phyloP scores from a whole-genome alignment of 2,113 vertebrate species.

The Crocuta crocuta region DNA sequence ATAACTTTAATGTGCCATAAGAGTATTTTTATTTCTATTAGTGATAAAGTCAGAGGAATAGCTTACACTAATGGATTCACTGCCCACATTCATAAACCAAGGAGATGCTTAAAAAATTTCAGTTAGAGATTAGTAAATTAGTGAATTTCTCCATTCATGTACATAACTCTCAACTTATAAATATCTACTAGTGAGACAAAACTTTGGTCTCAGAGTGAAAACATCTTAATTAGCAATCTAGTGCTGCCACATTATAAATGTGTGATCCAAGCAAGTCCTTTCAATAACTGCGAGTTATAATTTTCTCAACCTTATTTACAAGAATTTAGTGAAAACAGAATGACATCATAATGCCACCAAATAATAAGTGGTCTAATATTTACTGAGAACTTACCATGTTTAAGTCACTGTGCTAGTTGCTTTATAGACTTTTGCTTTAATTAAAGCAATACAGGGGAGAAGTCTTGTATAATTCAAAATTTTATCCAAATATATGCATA shows the following conservation, averaged over 20 bases:
- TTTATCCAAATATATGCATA: background rate
- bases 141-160: background rate
- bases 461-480: background rate
- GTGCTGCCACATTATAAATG: background rate
- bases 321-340: background rate
- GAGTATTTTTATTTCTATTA: background rate
- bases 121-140: background rate
- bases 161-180: background rate
- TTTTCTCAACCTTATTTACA: slow-evolving; percentile 29
- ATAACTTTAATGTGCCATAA: background rate
- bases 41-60: background rate
- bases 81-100: background rate
- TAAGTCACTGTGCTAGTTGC: background rate
- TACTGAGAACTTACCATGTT: background rate
- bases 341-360: background rate
- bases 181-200: background rate
- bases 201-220: background rate
- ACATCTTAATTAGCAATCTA: background rate
- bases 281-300: background rate
- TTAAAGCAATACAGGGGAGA: background rate
- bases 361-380: background rate
- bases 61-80: background rate
- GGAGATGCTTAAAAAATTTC: background rate
- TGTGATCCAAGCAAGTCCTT: background rate
- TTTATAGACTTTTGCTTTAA: background rate